These are phyloP conservation scores for Pyrocephalus nanus DNA, from an alignment of 2,797 vertebrate species.

Conservation along the genomic window DNA sequence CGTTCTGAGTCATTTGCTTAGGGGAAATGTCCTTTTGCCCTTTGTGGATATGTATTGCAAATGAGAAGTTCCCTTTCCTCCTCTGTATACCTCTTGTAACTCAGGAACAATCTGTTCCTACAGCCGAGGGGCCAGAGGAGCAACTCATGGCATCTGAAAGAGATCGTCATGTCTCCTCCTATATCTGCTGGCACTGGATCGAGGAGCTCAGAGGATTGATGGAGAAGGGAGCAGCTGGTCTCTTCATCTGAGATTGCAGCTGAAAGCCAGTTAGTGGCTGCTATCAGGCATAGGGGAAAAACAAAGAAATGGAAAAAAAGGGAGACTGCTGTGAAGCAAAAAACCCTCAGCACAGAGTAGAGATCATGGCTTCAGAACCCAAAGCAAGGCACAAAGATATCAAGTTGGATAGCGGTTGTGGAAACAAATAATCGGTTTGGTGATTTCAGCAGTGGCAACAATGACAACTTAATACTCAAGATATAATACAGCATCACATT, in stretches of 20 bases:
- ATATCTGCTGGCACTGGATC: not conserved
- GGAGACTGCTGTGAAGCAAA: not conserved
- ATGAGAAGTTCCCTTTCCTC: not conserved
- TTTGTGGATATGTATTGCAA: not conserved
- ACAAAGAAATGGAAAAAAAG: not conserved
- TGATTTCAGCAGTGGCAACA: not conserved
- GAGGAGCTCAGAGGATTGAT: not conserved
- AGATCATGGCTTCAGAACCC: not conserved
- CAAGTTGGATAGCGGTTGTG: not conserved
- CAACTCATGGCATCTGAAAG: not conserved
- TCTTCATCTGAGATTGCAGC: not conserved
- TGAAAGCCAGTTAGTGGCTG: not conserved
- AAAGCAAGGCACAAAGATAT: not conserved
- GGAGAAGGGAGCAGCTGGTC: not conserved
- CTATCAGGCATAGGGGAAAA: not conserved
- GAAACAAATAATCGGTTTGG: not conserved
- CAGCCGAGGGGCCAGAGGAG: not conserved
- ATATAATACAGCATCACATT: not conserved
- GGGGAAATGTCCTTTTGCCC: not conserved
- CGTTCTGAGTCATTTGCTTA: not conserved
- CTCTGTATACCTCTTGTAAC: not conserved
- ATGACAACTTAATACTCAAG: not conserved
- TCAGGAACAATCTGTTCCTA: not conserved
- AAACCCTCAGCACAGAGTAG: not conserved
- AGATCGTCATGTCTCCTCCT: not conserved